Evolutionary conservation across 2,113 vertebrate species (phyloP), one percentile per base, ranked within the genome.

Genomic region (Lutjanus erythropterus): DNA sequence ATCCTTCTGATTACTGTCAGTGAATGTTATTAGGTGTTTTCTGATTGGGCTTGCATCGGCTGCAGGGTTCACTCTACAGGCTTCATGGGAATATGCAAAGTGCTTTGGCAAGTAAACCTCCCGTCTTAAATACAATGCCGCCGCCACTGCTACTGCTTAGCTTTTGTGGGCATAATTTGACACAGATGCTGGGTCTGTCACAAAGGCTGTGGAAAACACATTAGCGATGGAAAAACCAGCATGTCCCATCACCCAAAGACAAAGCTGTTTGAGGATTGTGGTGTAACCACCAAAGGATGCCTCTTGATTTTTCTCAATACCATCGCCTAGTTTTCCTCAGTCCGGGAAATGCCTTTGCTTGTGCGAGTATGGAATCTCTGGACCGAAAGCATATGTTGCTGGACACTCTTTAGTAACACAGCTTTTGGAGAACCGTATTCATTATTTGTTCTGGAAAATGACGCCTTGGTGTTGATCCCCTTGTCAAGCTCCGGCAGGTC

Each of bases 1-100:
- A 92, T 93, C 92, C 90, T 85, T 89, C 88, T 94, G 93, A 94
- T 94, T 94, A 92, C 90, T 87, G 89, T 92, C 92, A 90, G 82
- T 80, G 83, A 90, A 90, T 87, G 91, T 92, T 93, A 92, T 91
- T 92, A 88, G 89, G 87, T 83, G 85, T 87, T 81, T 89, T 88
- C 86, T 94, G 92, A 93, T 93, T 93, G 91, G 86, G 75, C 86
- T 80, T 64, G 84, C 67, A 72, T 84, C 46, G 79, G 89, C 83
- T 82, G 81, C 89, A 89, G 89, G 88, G 90, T 85, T 91, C 81
- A 88, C 73, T 81, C 85, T 89, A 72, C 86, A 68, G 84, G 90
- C 87, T 88, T 89, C 88, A 84, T 83, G 83, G 88, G 90, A 92
- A 91, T 91, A 92, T 93, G 92, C 90, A 91, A 91, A 93, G 89